A percentile compares a stretch with the other conserved stretches of the same genome.
These are phyloP conservation scores for Forbesichthys papilliferus DNA, from an alignment of 2,113 vertebrate species.

Conservation along the genomic window DNA sequence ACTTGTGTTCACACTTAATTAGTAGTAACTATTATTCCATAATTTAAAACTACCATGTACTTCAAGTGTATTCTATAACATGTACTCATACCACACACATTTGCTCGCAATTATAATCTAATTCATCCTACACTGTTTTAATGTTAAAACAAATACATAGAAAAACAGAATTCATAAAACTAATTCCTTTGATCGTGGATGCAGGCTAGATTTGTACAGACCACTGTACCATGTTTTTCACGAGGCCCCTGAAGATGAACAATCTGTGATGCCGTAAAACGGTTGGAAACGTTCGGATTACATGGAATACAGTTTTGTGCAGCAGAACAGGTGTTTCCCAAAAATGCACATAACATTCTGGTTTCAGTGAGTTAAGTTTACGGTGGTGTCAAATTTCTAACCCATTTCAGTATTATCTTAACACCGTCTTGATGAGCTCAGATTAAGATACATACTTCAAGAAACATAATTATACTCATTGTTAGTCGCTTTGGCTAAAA, in stretches of 20 bases:
- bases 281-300: constrained; percentile 3
- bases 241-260: constrained; percentile 7
- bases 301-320: constrained; percentile 21
- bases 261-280: neutral
- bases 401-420: neutral
- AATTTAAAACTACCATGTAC: constrained; percentile 25
- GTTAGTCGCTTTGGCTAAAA: too few relatives aligned
- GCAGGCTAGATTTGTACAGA: constrained; percentile 21
- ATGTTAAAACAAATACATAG: constrained; percentile 21
- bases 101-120: constrained; percentile 22
- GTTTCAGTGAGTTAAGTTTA: constrained; percentile 26
- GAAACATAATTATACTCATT: too few relatives aligned
- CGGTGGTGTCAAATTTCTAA: constrained; percentile 11
- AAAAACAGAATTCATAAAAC: constrained; percentile 57
- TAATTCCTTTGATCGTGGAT: constrained; percentile 6
- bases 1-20: constrained; percentile 25
- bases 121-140: constrained; percentile 16
- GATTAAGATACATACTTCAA: neutral
- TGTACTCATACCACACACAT: constrained; percentile 7
- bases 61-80: constrained; percentile 11
- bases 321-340: constrained; percentile 40
- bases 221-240: constrained; percentile 10
- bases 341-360: constrained; percentile 44
- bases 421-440: neutral
- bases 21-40: neutral